These are phyloP conservation scores for Hyla sarda DNA, from an alignment of 2,113 vertebrate species.

Conservation along the genomic window DNA sequence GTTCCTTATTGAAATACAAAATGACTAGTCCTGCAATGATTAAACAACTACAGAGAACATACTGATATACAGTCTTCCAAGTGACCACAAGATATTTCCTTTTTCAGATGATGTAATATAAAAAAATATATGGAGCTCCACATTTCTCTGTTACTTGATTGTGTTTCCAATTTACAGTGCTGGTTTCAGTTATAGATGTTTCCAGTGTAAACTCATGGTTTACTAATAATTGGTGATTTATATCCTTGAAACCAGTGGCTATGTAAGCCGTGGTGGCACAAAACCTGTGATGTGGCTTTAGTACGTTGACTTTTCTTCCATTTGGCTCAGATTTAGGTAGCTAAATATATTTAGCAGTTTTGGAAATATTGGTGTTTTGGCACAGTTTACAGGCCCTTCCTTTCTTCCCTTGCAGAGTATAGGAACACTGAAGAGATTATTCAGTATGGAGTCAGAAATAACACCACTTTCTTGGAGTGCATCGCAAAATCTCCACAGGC, in stretches of 20 bases:
- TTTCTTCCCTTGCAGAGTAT: conserved; percentile 79
- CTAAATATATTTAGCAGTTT: conserved; percentile 46
- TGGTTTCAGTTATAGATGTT: conserved; percentile 30
- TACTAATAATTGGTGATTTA: conserved; percentile 38
- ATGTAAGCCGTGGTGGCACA: neutral
- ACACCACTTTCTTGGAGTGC: conserved; percentile 96
- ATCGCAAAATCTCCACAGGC: conserved; percentile 92
- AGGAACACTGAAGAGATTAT: conserved; percentile 92
- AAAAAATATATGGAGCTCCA: neutral
- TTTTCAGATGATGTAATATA: neutral
- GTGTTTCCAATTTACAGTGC: conserved; percentile 8
- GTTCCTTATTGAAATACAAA: neutral
- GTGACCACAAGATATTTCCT: neutral
- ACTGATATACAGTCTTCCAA: neutral
- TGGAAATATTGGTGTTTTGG: conserved; percentile 28
- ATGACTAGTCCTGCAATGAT: neutral
- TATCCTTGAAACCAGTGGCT: conserved; percentile 1
- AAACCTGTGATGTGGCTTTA: conserved; percentile 45
- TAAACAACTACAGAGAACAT: neutral
- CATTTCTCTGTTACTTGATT: conserved; percentile 11
- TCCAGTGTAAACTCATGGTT: conserved; percentile 36
- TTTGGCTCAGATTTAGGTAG: conserved; percentile 10
- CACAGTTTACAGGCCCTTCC: neutral
- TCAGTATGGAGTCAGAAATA: conserved; percentile 95
- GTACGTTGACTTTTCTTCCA: conserved; percentile 6